Base-by-base conservation (phyloP, 2,113 vertebrate species). In the Chionodraco myersi region DNA sequence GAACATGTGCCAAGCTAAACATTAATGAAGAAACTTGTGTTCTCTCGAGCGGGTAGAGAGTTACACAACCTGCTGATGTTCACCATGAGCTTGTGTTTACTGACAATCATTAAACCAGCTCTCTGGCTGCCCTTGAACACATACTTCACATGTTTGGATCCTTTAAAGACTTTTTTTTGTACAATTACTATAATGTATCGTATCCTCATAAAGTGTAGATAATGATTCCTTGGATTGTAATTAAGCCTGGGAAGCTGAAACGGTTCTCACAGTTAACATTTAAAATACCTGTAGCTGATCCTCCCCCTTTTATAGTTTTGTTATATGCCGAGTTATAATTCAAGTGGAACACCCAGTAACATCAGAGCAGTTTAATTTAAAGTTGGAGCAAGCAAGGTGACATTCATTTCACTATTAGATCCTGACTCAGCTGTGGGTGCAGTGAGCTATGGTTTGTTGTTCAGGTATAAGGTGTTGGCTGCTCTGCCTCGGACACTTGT, bases 81-180 rank as follows among this genome's bases (percentile, higher is more conserved):
- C 54, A 14, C 76, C 52, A 48, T 79, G 83, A 84, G 79, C 68
- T 51, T 92, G 84, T 88, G 64, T 90, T 90, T 75, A 82, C 68
- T 68, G 86, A 88, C 74, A 94, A 94, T 89, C 64, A 94, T 92
- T 93, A 84, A 91, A 80, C 88, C 65, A n/a, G 36, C n/a, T 64
- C 53, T 49, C 64, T 81, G 53, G 60, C 75, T 72, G 80, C 36
- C 52, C 76, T 87, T 86, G 72, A 79, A 62, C 36, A 44, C 86
- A 89, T 85, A 67, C 80, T 68, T 85, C 0, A 75, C 71, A 82
- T 91, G 78, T 67, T 84, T 68, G 4, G 47, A 26, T 26, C 26
- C 26, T 26, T 26, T 26, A 26, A 26, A 26, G 2, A 26, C 26
- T 26, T 26, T 26, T 26, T 26, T 26, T 26, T 2, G 26, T 2